phyloP scores from a whole-genome alignment of 2,113 vertebrate genomes.

The Bubo bubo region DNA sequence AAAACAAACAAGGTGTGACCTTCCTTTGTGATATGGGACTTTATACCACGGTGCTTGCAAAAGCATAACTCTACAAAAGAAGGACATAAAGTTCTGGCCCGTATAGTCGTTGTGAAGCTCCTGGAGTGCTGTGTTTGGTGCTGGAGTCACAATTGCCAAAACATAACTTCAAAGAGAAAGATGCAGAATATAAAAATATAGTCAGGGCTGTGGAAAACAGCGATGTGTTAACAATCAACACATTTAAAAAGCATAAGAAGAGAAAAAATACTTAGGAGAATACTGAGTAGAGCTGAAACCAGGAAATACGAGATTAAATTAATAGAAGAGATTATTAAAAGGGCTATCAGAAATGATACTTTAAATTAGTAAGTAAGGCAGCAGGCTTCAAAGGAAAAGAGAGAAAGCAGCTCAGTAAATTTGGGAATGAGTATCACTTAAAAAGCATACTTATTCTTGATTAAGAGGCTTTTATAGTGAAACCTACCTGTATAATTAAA shows the following conservation, averaged over 20 bases:
- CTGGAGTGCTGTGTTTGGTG: background rate
- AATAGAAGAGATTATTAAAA: background rate
- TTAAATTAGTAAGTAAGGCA: background rate
- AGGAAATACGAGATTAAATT: background rate
- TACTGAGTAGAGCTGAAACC: background rate
- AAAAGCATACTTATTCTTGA: background rate
- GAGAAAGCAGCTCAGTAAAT: background rate
- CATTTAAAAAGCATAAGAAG: background rate
- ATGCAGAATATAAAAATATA: background rate
- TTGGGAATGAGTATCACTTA: background rate
- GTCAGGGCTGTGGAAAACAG: background rate
- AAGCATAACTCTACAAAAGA: background rate
- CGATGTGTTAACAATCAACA: accelerated
- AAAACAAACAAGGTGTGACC: background rate
- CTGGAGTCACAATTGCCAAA: background rate
- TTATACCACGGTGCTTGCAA: background rate
- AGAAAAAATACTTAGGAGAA: background rate
- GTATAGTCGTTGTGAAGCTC: background rate
- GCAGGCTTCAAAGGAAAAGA: background rate
- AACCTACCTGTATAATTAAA: background rate
- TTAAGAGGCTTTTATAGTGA: background rate
- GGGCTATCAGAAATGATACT: background rate
- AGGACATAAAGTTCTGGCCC: background rate
- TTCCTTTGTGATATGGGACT: background rate
- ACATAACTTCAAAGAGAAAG: background rate